A percentile compares a stretch with the other conserved stretches of the same genome.
Conservation (phyloP, 2,113 vertebrate genomes). For the Sylvilagus bachmani region DNA sequence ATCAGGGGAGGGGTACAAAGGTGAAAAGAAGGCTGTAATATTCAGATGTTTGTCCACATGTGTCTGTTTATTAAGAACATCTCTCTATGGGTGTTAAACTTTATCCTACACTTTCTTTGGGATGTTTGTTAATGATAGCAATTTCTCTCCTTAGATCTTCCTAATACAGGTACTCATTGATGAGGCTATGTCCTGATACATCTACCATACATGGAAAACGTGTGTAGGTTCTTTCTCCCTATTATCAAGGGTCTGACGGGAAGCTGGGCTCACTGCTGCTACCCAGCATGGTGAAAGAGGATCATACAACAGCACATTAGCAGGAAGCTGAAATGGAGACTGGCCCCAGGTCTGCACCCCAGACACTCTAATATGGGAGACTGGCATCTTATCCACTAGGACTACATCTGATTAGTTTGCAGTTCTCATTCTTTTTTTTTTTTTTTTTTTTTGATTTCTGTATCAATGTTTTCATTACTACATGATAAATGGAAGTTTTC, state of each 20-base stretch:
- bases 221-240: too few relatives aligned
- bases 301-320: too few relatives aligned
- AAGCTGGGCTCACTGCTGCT: too few relatives aligned
- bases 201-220: too few relatives aligned
- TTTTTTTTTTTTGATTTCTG: background rate
- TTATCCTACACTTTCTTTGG: background rate
- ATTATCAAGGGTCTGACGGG: too few relatives aligned
- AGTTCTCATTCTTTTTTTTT: slow-evolving; percentile 44
- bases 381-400: too few relatives aligned
- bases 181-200: too few relatives aligned
- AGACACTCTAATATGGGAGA: too few relatives aligned
- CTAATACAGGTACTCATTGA: background rate
- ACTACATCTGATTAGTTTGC: background rate
- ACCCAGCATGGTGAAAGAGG: too few relatives aligned
- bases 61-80: slow-evolving; percentile 4
- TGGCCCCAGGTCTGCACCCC: too few relatives aligned
- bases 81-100: background rate
- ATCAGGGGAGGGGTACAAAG: background rate
- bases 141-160: background rate
- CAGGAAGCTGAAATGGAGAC: too few relatives aligned
- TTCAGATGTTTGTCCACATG: background rate
- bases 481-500: background rate
- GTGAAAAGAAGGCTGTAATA: background rate
- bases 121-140: background rate
- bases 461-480: background rate